Percentiles rank a stretch among this genome's conserved stretches.
Conservation (phyloP, 2,113 vertebrate species). For the Seriola aureovittata region DNA sequence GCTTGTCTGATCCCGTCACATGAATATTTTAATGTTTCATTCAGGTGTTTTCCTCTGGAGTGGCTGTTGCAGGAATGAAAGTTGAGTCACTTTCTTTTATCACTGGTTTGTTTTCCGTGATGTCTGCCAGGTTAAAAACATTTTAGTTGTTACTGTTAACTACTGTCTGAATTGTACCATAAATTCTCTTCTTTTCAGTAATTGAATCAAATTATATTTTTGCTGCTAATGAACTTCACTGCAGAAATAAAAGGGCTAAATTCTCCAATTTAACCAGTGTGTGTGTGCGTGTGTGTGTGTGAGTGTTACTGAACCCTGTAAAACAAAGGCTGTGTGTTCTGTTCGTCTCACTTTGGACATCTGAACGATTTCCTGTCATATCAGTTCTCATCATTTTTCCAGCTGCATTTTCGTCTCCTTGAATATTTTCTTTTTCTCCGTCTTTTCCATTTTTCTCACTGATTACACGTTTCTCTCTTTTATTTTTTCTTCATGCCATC, state of each 20-base stretch:
- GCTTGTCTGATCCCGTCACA: not conserved
- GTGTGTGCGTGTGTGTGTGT: too few relatives aligned
- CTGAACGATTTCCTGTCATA: not conserved
- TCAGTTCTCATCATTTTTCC: not conserved
- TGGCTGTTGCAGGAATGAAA: not conserved
- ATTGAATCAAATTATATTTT: slow-evolving; percentile 19
- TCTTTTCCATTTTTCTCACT: not conserved
- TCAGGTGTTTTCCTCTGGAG: not conserved
- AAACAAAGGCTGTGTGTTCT: not conserved
- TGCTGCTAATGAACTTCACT: not conserved
- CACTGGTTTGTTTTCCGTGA: not conserved
- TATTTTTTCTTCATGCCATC: slow-evolving; percentile 25
- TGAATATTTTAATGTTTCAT: not conserved
- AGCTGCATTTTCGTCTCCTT: not conserved
- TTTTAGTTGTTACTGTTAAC: not conserved
- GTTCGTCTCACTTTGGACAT: not conserved
- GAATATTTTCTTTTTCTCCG: not conserved
- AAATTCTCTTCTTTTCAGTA: not conserved
- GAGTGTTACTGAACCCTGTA: not conserved
- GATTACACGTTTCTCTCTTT: slow-evolving; percentile 38
- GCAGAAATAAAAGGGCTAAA: not conserved
- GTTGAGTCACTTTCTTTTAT: not conserved
- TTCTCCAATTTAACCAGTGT: not conserved
- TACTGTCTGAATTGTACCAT: too few relatives aligned
- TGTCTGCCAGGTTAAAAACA: not conserved